phyloP scores from a whole-genome alignment of 2,888 invertebrate genomes.

The Eristalis tenax region DNA sequence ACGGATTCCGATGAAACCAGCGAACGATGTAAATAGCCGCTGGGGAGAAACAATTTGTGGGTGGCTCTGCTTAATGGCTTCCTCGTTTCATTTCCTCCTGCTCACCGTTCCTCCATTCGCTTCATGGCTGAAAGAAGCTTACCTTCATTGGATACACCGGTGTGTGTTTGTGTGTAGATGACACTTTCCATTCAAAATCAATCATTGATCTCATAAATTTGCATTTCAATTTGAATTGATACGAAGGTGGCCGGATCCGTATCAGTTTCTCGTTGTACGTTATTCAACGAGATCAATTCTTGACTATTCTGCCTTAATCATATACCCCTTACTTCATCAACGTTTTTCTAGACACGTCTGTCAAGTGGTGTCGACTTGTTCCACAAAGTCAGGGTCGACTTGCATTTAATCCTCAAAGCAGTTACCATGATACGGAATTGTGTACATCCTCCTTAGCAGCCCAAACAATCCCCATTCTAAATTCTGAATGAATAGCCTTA shows the following conservation, averaged over 20 bases:
- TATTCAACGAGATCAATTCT: no score
- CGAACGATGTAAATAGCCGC: background rate
- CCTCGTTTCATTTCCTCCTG: background rate
- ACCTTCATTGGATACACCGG: background rate
- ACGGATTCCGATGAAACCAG: no score
- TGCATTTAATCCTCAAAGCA: background rate
- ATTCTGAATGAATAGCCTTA: background rate
- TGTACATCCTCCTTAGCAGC: background rate
- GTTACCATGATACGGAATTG: background rate
- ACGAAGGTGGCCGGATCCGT: background rate
- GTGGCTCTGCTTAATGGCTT: background rate
- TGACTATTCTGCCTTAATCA: no score
- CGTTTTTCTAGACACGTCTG: no score
- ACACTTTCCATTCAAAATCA: slow-evolving; percentile 10
- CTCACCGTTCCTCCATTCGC: background rate
- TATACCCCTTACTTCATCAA: no score
- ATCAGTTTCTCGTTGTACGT: no score
- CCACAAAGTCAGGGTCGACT: no score
- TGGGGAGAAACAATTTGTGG: slow-evolving; percentile 1
- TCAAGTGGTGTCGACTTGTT: no score
- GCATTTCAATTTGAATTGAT: background rate
- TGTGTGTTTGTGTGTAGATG: slow-evolving; percentile 10
- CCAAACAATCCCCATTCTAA: background rate
- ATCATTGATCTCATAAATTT: slow-evolving; percentile 31
- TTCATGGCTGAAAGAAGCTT: slow-evolving; percentile 17